Evolutionary conservation across 2,797 vertebrate species (phyloP).

Genomic region (Aphelocoma californica): DNA sequence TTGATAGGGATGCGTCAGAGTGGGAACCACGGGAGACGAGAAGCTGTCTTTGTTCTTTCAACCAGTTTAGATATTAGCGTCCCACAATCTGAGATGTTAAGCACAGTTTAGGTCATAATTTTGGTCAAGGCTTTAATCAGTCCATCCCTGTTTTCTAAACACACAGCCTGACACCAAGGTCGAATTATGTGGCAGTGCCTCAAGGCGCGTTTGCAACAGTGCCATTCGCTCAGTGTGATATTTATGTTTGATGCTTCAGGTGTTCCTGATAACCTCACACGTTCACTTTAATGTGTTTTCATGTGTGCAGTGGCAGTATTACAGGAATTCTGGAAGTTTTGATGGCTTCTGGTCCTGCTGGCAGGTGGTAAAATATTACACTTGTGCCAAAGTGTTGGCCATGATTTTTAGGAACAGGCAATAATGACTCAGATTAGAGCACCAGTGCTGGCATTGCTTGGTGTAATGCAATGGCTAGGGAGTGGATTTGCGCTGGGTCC

Average conservation of each 20-base stretch:
- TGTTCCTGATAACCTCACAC: neutral
- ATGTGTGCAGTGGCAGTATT: neutral
- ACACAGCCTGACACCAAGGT: fast-evolving
- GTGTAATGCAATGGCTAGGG: neutral
- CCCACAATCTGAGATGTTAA: neutral
- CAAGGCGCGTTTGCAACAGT: neutral
- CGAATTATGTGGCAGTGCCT: neutral
- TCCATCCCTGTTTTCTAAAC: neutral
- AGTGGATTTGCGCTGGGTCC: neutral
- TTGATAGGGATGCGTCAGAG: neutral
- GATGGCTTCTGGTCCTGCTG: neutral
- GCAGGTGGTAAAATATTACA: neutral
- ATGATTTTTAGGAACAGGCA: neutral
- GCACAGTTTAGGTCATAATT: neutral
- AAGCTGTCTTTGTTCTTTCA: neutral
- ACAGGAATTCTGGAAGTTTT: neutral
- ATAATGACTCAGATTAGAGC: neutral
- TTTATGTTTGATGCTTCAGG: neutral
- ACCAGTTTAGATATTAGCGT: neutral
- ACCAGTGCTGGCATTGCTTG: neutral
- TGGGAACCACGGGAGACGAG: neutral
- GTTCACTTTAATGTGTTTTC: neutral
- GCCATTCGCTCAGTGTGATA: neutral
- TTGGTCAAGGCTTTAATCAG: neutral
- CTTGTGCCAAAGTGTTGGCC: fast-evolving